Percentiles rank a stretch among this genome's conserved stretches.
Conservation (phyloP, 1,140 invertebrate genomes). For the Pachypsylla venusta region DNA sequence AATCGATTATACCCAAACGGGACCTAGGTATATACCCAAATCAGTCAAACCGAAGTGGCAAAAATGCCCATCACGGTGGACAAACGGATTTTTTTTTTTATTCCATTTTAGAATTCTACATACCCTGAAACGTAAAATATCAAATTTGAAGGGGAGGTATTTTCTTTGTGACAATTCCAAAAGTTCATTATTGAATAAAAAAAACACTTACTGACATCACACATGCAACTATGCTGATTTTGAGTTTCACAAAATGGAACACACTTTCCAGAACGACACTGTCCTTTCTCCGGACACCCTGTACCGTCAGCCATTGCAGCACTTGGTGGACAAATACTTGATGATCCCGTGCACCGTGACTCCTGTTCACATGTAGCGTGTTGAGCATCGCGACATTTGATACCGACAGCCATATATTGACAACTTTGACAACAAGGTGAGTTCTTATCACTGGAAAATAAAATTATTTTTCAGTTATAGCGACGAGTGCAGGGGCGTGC, state of each 20-base stretch:
- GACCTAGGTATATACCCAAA: no score
- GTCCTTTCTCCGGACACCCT: constrained; percentile 71
- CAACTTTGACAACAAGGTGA: constrained; percentile 86
- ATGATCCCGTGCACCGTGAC: constrained; percentile 55
- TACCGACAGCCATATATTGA: constrained; percentile 58
- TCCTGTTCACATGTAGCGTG: constrained; percentile 81
- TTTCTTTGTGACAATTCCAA: no score
- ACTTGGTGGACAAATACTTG: constrained; percentile 58
- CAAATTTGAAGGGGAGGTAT: no score
- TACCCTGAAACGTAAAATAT: no score
- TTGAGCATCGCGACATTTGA: constrained; percentile 74
- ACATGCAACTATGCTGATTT: constrained; percentile 84
- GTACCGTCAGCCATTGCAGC: constrained; percentile 76
- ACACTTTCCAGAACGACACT: constrained; percentile 71
- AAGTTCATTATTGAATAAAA: not conserved
- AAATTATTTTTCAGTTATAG: no score
- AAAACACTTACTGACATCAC: constrained; percentile 60
- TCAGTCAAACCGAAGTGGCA: no score
- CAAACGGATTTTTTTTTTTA: no score
- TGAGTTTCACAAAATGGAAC: constrained; percentile 86
- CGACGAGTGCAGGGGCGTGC: no score
- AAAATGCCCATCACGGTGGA: no score
- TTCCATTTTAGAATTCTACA: no score
- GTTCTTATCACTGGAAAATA: constrained; percentile 68
- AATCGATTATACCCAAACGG: no score